Evolutionary conservation across 2,113 vertebrate species (phyloP).

Genomic region (Elanoides forficatus): DNA sequence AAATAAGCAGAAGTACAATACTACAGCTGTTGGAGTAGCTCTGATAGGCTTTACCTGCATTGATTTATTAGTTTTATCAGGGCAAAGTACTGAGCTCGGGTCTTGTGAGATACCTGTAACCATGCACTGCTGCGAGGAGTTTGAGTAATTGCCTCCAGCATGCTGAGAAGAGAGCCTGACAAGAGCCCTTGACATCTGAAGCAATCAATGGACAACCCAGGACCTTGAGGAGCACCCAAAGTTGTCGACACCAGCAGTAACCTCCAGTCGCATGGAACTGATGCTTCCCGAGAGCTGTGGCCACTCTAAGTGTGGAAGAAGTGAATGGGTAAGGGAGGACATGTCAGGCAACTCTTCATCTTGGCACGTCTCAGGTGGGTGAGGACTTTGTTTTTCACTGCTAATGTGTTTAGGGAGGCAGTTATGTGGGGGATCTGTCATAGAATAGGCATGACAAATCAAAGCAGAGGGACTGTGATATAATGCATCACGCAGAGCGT

Average conservation of each 20-base stretch:
- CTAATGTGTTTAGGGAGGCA: background rate
- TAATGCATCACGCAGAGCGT: accelerated
- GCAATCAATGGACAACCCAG: background rate
- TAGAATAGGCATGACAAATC: background rate
- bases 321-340: background rate
- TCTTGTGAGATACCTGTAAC: background rate
- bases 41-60: background rate
- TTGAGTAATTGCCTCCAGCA: background rate
- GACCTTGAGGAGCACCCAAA: background rate
- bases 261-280: background rate
- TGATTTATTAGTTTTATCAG: background rate
- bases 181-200: background rate
- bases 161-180: background rate
- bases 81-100: background rate
- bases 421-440: background rate
- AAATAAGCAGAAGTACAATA: too few relatives aligned
- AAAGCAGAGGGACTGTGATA: background rate
- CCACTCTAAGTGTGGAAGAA: background rate
- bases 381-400: background rate
- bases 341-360: background rate
- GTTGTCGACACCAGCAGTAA: too few relatives aligned
- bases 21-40: too few relatives aligned
- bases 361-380: too few relatives aligned
- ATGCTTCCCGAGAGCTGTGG: background rate
- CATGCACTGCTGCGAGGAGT: background rate